These are phyloP conservation scores for Myiagra hebetior DNA, from an alignment of 2,113 vertebrate genomes.

Conservation along the genomic window DNA sequence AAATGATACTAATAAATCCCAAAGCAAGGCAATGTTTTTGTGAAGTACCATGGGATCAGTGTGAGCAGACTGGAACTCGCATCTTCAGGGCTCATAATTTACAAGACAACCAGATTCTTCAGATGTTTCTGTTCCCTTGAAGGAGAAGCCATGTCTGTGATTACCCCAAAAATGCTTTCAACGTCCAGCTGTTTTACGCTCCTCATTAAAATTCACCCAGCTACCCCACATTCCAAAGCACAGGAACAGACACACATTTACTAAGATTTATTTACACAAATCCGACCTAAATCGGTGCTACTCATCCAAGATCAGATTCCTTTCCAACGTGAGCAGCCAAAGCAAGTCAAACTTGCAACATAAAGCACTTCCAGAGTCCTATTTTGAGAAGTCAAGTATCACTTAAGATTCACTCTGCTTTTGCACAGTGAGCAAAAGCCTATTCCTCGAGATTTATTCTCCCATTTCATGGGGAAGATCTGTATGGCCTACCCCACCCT, in stretches of 20 bases:
- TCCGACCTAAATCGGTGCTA: not conserved
- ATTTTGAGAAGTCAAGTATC: not conserved
- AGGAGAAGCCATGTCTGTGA: not conserved
- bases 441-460: not conserved
- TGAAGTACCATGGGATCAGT: not conserved
- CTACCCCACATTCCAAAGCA: conserved; percentile 18
- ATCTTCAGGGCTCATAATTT: not conserved
- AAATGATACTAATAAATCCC: not conserved
- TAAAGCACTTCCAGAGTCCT: not conserved
- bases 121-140: not conserved
- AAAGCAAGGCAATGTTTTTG: not conserved
- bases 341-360: not conserved
- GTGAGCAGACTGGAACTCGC: not conserved
- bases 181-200: not conserved
- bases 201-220: not conserved
- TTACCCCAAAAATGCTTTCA: not conserved
- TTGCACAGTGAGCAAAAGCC: not conserved
- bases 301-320: not conserved
- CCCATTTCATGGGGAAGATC: not conserved
- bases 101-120: not conserved
- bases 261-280: not conserved
- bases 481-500: not conserved
- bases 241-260: not conserved
- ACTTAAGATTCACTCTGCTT: not conserved
- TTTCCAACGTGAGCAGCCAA: fast-evolving